phyloP scores from a whole-genome alignment of 2,888 invertebrate species.

The Erynnis tages region DNA sequence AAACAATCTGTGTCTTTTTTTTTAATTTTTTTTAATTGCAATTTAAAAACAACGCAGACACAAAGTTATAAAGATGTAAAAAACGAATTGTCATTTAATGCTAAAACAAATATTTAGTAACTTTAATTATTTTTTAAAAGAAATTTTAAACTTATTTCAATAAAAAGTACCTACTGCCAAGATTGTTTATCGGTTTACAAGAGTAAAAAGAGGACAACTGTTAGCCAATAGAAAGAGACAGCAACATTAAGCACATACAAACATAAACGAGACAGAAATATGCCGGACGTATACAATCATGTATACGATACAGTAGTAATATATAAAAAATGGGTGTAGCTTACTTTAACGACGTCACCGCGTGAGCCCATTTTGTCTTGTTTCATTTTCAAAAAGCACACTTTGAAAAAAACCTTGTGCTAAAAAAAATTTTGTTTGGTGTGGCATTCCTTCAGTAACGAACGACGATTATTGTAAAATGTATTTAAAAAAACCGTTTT shows the following conservation, averaged over 20 bases:
- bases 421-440: neutral
- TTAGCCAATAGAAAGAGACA: conserved; percentile 8
- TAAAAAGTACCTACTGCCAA: too few species aligned
- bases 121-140: too few species aligned
- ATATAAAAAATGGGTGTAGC: conserved; percentile 48
- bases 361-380: conserved; percentile 35
- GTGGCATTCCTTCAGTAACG: too few species aligned
- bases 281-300: conserved; percentile 15
- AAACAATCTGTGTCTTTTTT: too few species aligned
- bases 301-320: conserved; percentile 15
- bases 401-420: neutral
- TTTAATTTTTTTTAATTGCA: too few species aligned
- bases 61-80: too few species aligned
- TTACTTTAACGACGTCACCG: conserved; percentile 57
- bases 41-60: too few species aligned
- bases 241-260: conserved; percentile 32
- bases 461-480: too few species aligned
- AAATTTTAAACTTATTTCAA: too few species aligned
- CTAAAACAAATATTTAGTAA: too few species aligned
- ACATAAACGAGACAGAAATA: conserved; percentile 37
- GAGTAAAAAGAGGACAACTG: neutral
- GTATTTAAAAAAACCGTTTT: too few species aligned
- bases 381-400: conserved; percentile 62
- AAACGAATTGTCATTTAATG: too few species aligned
- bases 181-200: neutral